Evolutionary conservation across 2,888 invertebrate species (phyloP), one percentile per base, ranked within the genome.

Genomic region (Pinctada fucata): DNA sequence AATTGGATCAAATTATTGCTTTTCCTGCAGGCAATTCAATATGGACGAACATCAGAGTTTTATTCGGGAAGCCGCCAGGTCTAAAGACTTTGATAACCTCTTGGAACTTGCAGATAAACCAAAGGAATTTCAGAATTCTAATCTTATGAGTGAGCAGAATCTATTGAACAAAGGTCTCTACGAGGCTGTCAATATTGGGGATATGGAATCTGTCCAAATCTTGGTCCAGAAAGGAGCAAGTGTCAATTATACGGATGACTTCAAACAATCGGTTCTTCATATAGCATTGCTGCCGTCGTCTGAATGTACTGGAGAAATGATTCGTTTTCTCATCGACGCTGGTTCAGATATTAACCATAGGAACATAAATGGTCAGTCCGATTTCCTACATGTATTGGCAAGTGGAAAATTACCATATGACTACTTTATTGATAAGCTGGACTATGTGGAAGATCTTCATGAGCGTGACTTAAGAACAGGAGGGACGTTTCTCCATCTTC

Each of bases 401-500:
- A 48, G 49, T 10, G 73, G 73, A 47, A 48, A n/a, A 13, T 45
- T 73, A 4, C 16, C 72, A 47, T 73, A 68, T 48, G 3, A 13
- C 13, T 13, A 49, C 45, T 6, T 78, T 13, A 13, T 73, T 3
- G 45, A 52, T 3, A 6, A 72, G 5, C n/a, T 78, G 3, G 72
- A 78, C 49, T n/a, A 3, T 3, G 72, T 72, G 8, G 5, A n/a
- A 4, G 51, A 76, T 72, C 16, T 76, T 5, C 16, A 48, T 10
- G 76, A 76, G 47, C 52, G 31, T 3, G 58, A 76, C 47, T 31
- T 76, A 10, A 64, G 13, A 2, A 72, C 76, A 4, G 76, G 71
- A 4, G 78, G 78, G 31, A 64, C 31, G 31, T 78, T 78, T 69
- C 69, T 78, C 3, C 78, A 78, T 73, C 47, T 78, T 8, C 51